Evolutionary conservation across 2,888 invertebrate genomes (phyloP), one percentile per base, ranked within the genome.

Genomic region (Perithous albicinctus): DNA sequence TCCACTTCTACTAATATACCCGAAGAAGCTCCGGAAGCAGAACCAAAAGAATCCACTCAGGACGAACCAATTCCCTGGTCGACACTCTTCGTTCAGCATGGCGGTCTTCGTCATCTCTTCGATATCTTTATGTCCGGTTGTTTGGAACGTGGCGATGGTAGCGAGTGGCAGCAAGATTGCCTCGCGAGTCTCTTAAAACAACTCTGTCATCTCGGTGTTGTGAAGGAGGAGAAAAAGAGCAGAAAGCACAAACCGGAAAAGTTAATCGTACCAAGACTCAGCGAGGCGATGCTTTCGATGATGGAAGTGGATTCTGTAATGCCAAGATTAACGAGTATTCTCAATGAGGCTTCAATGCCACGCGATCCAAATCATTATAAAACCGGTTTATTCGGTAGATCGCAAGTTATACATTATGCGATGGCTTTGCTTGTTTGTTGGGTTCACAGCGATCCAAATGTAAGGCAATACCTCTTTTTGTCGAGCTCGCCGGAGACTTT

Each of bases 91-190:
- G 96, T 98, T 38, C 96, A 96, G 88, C 96, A 96, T 87, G 98
- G 98, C 12, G 98, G 98, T 0, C 93, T 99, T 85, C 95, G 96
- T 79, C 96, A 98, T 93, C 93, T 98, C 38, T 98, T 98, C 91
- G 97, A 97, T 91, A 98, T 98, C 85, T 98, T 98, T 93, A 96
- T 97, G 95, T 97, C 97, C 38, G 98, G 97, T 94, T 93, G 94
- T 82, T 91, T 94, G 26, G 95, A 95, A 73, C 94, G 94, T 41
- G 95, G 95, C 26, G 96, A 96, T 70, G 97, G 97, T 85, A 96
- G 96, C 87, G 97, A 98, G 93, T 99, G 99, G 99, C 96, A 98
- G 74, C 98, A 98, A 91, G 99, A 99, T 91, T 98, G 98, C 89
- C 94, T 99, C 32, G 98, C 98, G 2, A 96, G 97, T 85, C 93